These are phyloP conservation scores for Conger conger DNA, from an alignment of 2,113 vertebrate species.

Conservation along the genomic window DNA sequence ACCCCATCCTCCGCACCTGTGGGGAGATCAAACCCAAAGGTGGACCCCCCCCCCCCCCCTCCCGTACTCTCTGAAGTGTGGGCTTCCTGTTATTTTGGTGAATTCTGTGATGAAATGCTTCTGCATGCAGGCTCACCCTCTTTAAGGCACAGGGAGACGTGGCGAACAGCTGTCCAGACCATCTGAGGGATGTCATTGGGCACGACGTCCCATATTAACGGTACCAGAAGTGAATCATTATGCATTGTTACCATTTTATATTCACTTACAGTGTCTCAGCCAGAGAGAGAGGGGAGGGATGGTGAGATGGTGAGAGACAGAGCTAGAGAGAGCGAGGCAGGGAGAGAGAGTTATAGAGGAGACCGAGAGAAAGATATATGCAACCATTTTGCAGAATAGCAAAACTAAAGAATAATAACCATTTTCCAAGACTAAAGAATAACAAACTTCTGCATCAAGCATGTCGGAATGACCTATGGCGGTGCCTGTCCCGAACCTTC, in stretches of 20 bases:
- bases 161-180: not conserved
- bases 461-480: not conserved
- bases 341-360: not conserved
- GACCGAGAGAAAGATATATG: too few species aligned
- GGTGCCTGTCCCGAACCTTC: not conserved
- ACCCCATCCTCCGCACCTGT: not conserved
- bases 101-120: not conserved
- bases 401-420: too few species aligned
- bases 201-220: not conserved
- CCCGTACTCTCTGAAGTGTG: not conserved
- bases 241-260: not conserved
- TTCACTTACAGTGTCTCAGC: not conserved
- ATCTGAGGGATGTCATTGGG: not conserved
- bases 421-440: too few species aligned
- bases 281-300: not conserved
- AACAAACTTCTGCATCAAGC: not conserved
- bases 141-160: not conserved
- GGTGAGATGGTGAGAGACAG: not conserved
- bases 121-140: not conserved
- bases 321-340: not conserved
- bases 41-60: not conserved
- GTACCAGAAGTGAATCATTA: not conserved
- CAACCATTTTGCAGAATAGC: too few species aligned
- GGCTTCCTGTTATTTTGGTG: not conserved
- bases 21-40: not conserved